These are phyloP conservation scores for Todiramphus saurophagus DNA, from an alignment of 2,113 vertebrate species.

Conservation along the genomic window DNA sequence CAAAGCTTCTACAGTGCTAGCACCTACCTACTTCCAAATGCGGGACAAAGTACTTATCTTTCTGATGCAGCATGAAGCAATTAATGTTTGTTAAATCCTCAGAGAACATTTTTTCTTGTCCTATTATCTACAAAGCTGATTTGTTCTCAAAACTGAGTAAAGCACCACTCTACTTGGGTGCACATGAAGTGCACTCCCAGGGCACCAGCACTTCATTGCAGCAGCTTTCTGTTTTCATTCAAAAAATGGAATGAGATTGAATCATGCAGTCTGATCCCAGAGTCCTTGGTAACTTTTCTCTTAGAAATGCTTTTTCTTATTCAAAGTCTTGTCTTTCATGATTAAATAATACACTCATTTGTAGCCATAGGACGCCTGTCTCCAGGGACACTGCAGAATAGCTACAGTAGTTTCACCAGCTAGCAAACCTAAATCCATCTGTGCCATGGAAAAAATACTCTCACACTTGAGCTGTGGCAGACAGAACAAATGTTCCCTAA, in stretches of 20 bases:
- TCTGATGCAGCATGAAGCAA: neutral
- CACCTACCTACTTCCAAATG: neutral
- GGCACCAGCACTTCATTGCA: neutral
- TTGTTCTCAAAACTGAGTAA: neutral
- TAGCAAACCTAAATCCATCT: constrained; percentile 44
- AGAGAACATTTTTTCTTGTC: neutral
- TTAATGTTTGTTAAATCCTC: neutral
- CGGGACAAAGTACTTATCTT: neutral
- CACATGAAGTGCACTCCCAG: neutral
- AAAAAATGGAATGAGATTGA: neutral
- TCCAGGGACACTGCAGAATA: constrained; percentile 12
- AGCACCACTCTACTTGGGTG: neutral
- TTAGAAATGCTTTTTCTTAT: constrained; percentile 50
- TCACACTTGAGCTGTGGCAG: constrained; percentile 32
- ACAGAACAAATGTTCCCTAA: constrained; percentile 72
- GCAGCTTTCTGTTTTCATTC: neutral
- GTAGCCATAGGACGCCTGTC: constrained; percentile 26
- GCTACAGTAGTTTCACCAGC: neutral
- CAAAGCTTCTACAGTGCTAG: neutral
- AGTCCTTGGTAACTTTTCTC: constrained; percentile 20
- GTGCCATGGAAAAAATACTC: constrained; percentile 9
- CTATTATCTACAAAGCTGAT: neutral
- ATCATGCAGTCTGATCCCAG: neutral
- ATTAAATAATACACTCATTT: constrained; percentile 60
- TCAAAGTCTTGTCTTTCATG: constrained; percentile 54